Percentiles rank a stretch among this genome's conserved stretches.
These are phyloP conservation scores for Euphydryas editha DNA, from an alignment of 2,888 invertebrate genomes.

Conservation along the genomic window DNA sequence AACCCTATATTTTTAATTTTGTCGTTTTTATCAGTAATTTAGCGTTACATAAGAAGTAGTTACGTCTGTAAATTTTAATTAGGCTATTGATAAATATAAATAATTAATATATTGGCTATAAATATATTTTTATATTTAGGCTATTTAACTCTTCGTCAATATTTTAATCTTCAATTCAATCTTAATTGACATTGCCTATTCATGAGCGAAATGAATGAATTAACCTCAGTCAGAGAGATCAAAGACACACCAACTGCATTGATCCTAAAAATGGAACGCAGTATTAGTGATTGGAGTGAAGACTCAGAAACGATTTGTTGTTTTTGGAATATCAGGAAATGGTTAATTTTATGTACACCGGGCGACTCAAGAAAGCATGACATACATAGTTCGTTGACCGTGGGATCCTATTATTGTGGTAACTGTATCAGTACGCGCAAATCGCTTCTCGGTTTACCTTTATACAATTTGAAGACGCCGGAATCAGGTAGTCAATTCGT, in stretches of 20 bases:
- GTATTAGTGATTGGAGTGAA: conserved; percentile 20
- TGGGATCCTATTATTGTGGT: conserved; percentile 72
- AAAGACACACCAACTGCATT: conserved; percentile 32
- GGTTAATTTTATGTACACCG: conserved; percentile 55
- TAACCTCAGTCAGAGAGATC: conserved; percentile 14
- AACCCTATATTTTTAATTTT: too few relatives aligned
- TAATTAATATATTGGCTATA: too few relatives aligned
- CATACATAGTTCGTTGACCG: conserved; percentile 72
- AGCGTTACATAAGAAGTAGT: too few relatives aligned
- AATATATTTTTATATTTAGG: neutral
- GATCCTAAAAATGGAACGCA: conserved; percentile 47
- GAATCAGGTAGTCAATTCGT: conserved; percentile 31
- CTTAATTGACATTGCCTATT: conserved; percentile 11
- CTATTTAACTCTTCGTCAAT: neutral
- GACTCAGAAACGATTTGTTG: conserved; percentile 13
- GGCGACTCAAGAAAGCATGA: conserved; percentile 62
- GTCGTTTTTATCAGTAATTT: too few relatives aligned
- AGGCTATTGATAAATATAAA: too few relatives aligned
- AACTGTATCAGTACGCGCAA: conserved; percentile 67
- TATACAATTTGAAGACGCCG: conserved; percentile 35
- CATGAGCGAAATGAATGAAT: conserved; percentile 10
- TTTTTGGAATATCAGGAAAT: conserved; percentile 48
- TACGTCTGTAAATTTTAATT: too few relatives aligned
- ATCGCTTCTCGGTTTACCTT: conserved; percentile 60
- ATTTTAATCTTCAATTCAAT: conserved; percentile 1